Base-by-base conservation (phyloP, 2,888 invertebrate species). In the Amaurobius ferox region DNA sequence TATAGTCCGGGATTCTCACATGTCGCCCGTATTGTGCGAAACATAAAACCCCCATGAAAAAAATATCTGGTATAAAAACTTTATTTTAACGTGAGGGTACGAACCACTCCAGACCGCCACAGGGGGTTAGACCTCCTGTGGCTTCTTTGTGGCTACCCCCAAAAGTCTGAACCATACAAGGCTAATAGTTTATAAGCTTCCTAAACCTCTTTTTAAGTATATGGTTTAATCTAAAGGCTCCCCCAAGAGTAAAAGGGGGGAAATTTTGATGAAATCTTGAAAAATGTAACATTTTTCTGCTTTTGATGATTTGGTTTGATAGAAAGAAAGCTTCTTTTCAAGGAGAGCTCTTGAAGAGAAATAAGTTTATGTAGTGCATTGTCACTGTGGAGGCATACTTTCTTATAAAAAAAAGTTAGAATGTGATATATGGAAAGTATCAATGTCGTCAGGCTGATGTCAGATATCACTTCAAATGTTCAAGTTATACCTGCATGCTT, bases 171-270 rank as follows among this genome's bases (percentile, higher is more conserved):
- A n/a, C 23, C 55, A 55, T 44, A 74, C 68, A 30, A 44, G 68
- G 35, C 81, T 85, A 85, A 85, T 85, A 85, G 83, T 78, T 85
- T 72, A 78, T 85, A 85, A 85, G 71, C 77, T 72, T 72, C 81
- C 70, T 76, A 55, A 68, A 48, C 73, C 61, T 67, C 26, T 67
- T 30, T 40, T 68, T 29, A 70, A 70, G 70, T 28, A 13, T 70
- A 16, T 70, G 55, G 23, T 23, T 23, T 55, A 55, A 55, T 23
- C 55, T 23, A 55, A 55, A 55, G 55, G 55, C 55, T 55, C 19
- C 55, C 55, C 23, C 11, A n/a, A 3, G 23, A 23, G 55, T 55
- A 23, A 23, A n/a, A 16, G 11, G 55, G 55, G 11, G 2, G 23
- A 23, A 23, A 23, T 23, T 55, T 55, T 55, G 5, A n/a, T 55